Evolutionary conservation across 1,140 invertebrate species (phyloP).

Genomic region (Melipona quadrifasciata): DNA sequence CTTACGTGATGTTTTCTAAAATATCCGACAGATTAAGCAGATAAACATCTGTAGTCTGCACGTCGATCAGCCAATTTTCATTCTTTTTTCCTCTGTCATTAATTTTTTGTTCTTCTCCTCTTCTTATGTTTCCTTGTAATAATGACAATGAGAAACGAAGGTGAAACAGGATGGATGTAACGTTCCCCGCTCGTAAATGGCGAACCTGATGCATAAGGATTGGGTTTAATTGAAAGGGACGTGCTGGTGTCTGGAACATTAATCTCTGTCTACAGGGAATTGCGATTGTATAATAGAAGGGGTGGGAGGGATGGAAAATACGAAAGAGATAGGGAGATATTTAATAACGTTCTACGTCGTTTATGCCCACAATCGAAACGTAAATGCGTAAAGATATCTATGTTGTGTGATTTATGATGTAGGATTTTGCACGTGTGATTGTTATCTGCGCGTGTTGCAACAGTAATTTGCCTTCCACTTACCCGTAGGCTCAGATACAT

Average conservation of each 20-base stretch:
- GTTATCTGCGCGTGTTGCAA: neutral
- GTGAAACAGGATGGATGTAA: neutral
- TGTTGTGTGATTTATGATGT: neutral
- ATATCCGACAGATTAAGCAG: too few species aligned
- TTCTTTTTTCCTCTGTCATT: neutral
- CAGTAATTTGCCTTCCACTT: conserved; percentile 26
- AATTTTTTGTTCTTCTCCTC: neutral
- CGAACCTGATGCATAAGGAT: neutral
- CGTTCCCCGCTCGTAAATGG: neutral
- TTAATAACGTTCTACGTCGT: neutral
- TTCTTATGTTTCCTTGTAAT: neutral
- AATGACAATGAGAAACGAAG: neutral
- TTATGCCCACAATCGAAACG: neutral
- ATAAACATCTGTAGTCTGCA: neutral
- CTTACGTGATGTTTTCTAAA: too few species aligned
- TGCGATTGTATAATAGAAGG: too few species aligned
- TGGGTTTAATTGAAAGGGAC: neutral
- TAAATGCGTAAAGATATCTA: neutral
- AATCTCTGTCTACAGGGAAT: neutral
- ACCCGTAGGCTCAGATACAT: conserved; percentile 84
- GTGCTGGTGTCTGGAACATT: neutral
- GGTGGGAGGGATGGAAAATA: too few species aligned
- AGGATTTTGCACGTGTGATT: too few species aligned
- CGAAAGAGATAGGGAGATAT: neutral
- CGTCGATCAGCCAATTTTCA: neutral